Evolutionary conservation across 2,797 vertebrate genomes (phyloP), one percentile per base, ranked within the genome.

Genomic region (Erpetoichthys calabaricus): DNA sequence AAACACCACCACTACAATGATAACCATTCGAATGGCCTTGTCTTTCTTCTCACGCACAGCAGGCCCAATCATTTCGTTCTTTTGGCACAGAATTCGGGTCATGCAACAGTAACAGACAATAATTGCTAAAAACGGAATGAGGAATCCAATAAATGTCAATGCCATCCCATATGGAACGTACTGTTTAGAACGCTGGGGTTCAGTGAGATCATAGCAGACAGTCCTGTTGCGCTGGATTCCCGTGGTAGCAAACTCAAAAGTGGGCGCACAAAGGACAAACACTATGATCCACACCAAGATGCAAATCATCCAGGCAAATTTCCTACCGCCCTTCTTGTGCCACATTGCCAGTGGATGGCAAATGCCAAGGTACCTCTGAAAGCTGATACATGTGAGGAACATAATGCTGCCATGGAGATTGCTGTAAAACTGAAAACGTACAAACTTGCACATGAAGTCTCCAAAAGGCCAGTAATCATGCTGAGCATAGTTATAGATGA

Each of bases 311-410:
- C 95, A 97, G 0, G 89, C 86, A 58, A 84, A 62, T 65, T 72
- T 80, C 41, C 89, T 82, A 1, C 92, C 91, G 0, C 88, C 85
- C 42, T 71, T 81, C 67, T 89, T 94, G 71, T 88, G 90, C 92
- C 89, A 93, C 1, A 74, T 64, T 0, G 85, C 84, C 42, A 98
- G 45, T 0, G 95, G 93, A 66, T 97, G 83, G 80, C 95, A 98
- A 73, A 98, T 97, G 51, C 92, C 95, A 69, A 97, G 62, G 58
- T 96, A 98, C 53, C 95, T 86, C 70, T 97, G 93, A 64, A 92
- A n/a, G 5, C 94, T 98, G 80, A 98, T 94, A 76, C 94, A 97
- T 61, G 92, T 94, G 70, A 98, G 93, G 82, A 98, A 97, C 65
- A 97, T 66, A 71, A 98, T 98, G 77, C 94, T 97, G 63, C 94